Base-by-base conservation (phyloP, 2,888 invertebrate genomes). In the Phlogophora meticulosa region DNA sequence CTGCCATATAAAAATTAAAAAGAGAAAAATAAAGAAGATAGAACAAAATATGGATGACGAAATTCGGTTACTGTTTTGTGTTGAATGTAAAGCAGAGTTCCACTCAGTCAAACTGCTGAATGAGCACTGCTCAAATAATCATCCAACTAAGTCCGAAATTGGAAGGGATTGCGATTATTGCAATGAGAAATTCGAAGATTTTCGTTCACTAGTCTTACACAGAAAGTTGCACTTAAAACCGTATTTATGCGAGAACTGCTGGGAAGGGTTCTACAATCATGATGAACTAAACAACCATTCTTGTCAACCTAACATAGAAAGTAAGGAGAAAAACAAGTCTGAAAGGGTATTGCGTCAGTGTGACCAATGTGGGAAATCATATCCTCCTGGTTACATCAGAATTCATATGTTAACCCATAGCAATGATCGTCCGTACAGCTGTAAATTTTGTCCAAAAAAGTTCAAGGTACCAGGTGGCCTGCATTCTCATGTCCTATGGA, bases 281-380 rank as follows among this genome's bases (percentile, higher is more conserved):
- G 83, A 86, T 13, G 91, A 92, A 22, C 67, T 92, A 1, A 87
- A 86, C 22, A 72, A 82, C 0, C 96, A 96, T 68, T 83, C 86
- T 0, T 96, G 95, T 73, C 88, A 88, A 69, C 93, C 93, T 0
- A 91, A 90, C 43, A 52, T 84, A 38, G 83, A 84, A 40, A 84
- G 82, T 65, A 91, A 90, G 67, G 88, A 89, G 34, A 91, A 88
- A 66, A 85, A 77, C 38, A 91, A 90, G 68, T 80, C 90, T 9
- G 91, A 93, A 5, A 89, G 80, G 78, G 76, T 87, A 0, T 75
- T 94, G 64, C 83, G 90, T 5, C 95, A 95, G 61, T 95, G 96
- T 82, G 95, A 96, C 72, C 94, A 95, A 71, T 96, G 95, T 78
- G 95, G 96, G 0, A 95, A 95, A 74, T 95, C 96, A 1, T 96